Percentiles rank a stretch among this genome's conserved stretches.
These are phyloP conservation scores for Hedya salicella DNA, from an alignment of 2,888 invertebrate genomes.

Conservation along the genomic window DNA sequence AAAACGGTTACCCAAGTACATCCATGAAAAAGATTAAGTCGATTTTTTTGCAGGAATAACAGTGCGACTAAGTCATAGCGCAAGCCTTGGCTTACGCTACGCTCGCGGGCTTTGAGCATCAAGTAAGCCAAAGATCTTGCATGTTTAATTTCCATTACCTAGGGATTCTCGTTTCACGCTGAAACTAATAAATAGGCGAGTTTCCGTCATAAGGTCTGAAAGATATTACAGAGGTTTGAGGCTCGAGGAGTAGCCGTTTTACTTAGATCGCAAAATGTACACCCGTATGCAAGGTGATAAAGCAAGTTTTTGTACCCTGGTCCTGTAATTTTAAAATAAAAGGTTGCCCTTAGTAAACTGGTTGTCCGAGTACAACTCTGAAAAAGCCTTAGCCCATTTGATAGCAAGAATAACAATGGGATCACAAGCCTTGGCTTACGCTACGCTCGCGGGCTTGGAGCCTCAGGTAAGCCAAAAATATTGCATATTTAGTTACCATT, in stretches of 20 bases:
- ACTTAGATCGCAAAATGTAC: no score
- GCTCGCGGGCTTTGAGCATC: slow-evolving; percentile 93
- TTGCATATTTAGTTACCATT: slow-evolving; percentile 18
- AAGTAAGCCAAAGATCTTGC: slow-evolving; percentile 78
- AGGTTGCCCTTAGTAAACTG: slow-evolving; percentile 89
- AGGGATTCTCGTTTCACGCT: slow-evolving; percentile 11
- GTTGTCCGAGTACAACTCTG: slow-evolving; percentile 90
- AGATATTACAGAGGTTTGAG: no score
- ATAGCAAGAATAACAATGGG: slow-evolving; percentile 97
- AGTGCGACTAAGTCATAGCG: slow-evolving; percentile 96
- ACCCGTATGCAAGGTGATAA: no score
- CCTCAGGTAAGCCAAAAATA: slow-evolving; percentile 87
- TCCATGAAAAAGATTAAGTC: slow-evolving; percentile 89
- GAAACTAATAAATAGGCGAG: slow-evolving; percentile 22
- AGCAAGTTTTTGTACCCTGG: no score
- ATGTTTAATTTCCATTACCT: slow-evolving; percentile 20
- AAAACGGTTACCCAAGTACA: slow-evolving; percentile 91
- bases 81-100: slow-evolving; percentile 97
- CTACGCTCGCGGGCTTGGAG: slow-evolving; percentile 93
- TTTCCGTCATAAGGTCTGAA: slow-evolving; percentile 6
- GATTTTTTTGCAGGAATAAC: slow-evolving; percentile 97
- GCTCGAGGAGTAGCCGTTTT: no score
- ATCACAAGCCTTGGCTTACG: slow-evolving; percentile 96
- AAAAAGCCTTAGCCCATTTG: slow-evolving; percentile 91
- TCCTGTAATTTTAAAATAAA: no score